phyloP scores from a whole-genome alignment of 1,140 invertebrate genomes.

The Andricus grossulariae region DNA sequence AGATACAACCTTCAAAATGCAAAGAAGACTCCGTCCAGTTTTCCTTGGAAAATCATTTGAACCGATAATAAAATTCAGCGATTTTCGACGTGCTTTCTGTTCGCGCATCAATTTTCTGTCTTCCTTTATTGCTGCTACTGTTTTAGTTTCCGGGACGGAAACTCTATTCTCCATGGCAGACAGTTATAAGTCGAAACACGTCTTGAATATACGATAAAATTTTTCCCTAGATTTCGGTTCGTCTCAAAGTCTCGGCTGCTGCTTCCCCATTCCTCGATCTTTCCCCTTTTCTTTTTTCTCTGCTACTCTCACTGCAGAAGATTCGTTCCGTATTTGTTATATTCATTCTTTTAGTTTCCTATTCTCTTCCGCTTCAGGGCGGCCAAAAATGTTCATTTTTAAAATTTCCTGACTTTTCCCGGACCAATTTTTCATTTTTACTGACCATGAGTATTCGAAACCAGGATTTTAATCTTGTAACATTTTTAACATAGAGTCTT shows the following conservation, averaged over 20 bases:
- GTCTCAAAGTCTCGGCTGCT: conserved; percentile 11
- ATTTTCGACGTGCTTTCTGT: conserved; percentile 47
- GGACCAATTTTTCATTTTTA: too few species aligned
- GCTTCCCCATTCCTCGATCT: conserved; percentile 1
- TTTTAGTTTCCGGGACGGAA: conserved; percentile 42
- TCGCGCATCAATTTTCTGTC: conserved; percentile 19
- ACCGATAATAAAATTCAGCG: conserved; percentile 64
- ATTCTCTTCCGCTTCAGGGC: background rate
- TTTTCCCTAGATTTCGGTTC: conserved; percentile 68
- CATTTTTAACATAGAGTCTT: too few species aligned
- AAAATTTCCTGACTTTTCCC: too few species aligned
- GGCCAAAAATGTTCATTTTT: background rate
- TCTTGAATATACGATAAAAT: conserved; percentile 73
- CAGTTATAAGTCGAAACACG: conserved; percentile 69
- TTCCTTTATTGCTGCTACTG: conserved; percentile 32
- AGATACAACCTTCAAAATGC: background rate
- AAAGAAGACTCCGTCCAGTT: background rate
- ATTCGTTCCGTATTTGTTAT: background rate
- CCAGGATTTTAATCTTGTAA: too few species aligned
- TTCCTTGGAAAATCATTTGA: conserved; percentile 54
- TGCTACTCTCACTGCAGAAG: background rate
- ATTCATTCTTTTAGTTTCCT: background rate
- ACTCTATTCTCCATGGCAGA: conserved; percentile 44
- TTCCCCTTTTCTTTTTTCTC: background rate
- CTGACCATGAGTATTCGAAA: too few species aligned